Conservation (phyloP, 1,140 invertebrate species). For the Saccostrea cuccullata region DNA sequence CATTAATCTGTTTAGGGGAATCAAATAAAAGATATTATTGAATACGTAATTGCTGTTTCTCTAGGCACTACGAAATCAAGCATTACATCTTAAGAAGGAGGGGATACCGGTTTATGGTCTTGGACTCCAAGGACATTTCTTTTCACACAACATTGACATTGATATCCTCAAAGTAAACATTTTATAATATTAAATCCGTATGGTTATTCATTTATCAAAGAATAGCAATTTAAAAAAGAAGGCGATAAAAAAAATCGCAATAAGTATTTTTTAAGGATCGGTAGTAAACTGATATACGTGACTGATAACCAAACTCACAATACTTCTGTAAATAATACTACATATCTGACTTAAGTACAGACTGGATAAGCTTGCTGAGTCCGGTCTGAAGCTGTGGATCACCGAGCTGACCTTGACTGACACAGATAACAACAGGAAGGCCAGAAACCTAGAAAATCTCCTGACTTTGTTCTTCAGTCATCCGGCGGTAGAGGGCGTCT, state of each 20-base stretch:
- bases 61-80: slow-evolving; percentile 43
- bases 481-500: slow-evolving; percentile 66
- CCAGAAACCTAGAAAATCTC: slow-evolving; percentile 55
- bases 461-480: slow-evolving; percentile 70
- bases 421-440: slow-evolving; percentile 52
- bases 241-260: too few species aligned
- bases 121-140: slow-evolving; percentile 66
- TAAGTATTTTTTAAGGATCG: too few species aligned
- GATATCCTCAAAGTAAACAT: slow-evolving; percentile 20
- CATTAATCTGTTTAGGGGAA: too few species aligned
- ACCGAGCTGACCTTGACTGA: slow-evolving; percentile 64
- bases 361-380: slow-evolving; percentile 63
- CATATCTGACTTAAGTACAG: slow-evolving; percentile 53
- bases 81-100: slow-evolving; percentile 52
- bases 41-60: neutral
- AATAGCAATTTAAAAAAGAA: too few species aligned
- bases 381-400: slow-evolving; percentile 68
- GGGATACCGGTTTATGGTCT: slow-evolving; percentile 62
- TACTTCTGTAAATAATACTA: neutral
- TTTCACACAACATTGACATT: slow-evolving; percentile 37
- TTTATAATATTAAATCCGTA: neutral
- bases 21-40: too few species aligned
- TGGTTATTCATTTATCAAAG: neutral
- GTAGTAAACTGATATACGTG: too few species aligned
- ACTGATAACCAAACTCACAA: too few species aligned